Evolutionary conservation across 2,888 invertebrate genomes (phyloP).

Genomic region (Gibbula magus): DNA sequence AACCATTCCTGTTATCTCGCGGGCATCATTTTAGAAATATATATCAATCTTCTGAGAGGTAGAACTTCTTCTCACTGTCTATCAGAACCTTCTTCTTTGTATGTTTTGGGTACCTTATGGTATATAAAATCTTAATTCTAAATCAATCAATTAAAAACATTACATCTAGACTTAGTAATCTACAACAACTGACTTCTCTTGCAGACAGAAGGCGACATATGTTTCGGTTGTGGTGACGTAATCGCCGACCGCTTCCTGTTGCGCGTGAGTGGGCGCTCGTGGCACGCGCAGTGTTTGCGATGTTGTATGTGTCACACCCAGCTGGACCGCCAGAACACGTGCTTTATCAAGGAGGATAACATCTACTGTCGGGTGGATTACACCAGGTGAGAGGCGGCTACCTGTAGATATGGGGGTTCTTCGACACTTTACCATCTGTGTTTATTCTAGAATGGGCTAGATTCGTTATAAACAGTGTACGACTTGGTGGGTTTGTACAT

Average conservation of each 20-base stretch:
- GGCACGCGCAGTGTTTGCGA: conserved; percentile 92
- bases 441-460: no score
- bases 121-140: no score
- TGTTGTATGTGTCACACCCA: conserved; percentile 93
- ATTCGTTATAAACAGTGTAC: no score
- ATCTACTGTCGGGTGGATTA: conserved; percentile 96
- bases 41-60: no score
- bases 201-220: conserved; percentile 70
- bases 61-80: no score
- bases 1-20: no score
- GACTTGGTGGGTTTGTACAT: no score
- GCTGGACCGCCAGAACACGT: conserved; percentile 91
- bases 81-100: no score
- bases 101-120: no score
- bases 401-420: not conserved
- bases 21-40: no score
- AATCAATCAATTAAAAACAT: no score
- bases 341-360: conserved; percentile 91
- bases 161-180: not conserved
- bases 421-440: not conserved
- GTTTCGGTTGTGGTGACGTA: conserved; percentile 89
- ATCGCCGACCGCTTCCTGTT: conserved; percentile 90
- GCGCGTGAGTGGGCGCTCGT: conserved; percentile 88
- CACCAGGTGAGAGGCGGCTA: conserved; percentile 84
- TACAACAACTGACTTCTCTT: not conserved